Evolutionary conservation across 2,113 vertebrate genomes (phyloP), one percentile per base, ranked within the genome.

Genomic region (Microtus pennsylvanicus): DNA sequence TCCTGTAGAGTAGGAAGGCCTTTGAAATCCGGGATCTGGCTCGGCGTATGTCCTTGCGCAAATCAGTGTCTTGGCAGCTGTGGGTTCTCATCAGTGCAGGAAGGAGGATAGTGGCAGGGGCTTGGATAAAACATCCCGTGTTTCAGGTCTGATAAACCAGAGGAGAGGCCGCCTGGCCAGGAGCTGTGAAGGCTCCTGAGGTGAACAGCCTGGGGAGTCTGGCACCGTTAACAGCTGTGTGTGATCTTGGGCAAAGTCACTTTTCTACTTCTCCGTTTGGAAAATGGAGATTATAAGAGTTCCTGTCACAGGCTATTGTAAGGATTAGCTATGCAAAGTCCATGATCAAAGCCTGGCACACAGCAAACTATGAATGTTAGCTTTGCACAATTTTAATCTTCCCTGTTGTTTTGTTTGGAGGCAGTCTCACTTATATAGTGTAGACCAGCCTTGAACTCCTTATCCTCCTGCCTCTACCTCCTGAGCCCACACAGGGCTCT

Each of bases 221-320:
- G 33, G 70, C 42, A 13, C 93, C 85, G 70, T 83, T 72, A 47
- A 38, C 72, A 55, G 24, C 88, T 70, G 33, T 90, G 33, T 90
- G 17, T 78, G 17, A 52, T 87, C 70, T 92, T 47, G 80, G 80
- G 65, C 35, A 67, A 81, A 86, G 50, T 88, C 72, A 35, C 38
- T 78, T 94, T 90, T 92, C 67, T 91, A 85, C 63, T 87, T 89
- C 42, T 93, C 87, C 55, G 89, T 92, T 90, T 94, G 77, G 75
- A 47, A 90, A 90, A 42, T 65, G 58, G 74, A 77, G 85, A 77
- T 91, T 28, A n/a, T 94, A 63, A 92, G 90, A 95, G 2, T 52
- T 45, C 35, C 33, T 92, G 55, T 80, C 89, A 61, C 47, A 90
- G 85, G 45, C 67, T 93, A 90, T 74, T 93, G 61, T 91, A 50